phyloP scores from a whole-genome alignment of 2,888 invertebrate genomes.

The Calephelis perditalis region DNA sequence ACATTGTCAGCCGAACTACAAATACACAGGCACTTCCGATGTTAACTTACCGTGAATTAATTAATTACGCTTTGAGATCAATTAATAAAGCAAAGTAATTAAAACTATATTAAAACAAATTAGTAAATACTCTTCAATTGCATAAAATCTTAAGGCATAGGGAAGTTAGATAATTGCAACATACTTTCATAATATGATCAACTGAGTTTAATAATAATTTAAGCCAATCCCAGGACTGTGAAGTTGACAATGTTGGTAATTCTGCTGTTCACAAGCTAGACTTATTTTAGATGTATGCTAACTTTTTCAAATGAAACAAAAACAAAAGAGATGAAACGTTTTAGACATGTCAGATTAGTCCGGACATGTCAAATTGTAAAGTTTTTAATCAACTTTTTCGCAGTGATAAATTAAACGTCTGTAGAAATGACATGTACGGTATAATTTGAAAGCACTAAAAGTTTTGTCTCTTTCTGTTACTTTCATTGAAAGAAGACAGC shows the following conservation, averaged over 20 bases:
- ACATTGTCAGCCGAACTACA: conserved; percentile 45
- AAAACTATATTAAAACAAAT: conserved; percentile 27
- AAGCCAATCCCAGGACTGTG: neutral
- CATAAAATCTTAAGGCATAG: conserved; percentile 7
- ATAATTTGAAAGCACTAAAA: too few species aligned
- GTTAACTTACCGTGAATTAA: conserved; percentile 32
- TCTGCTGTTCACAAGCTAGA: too few species aligned
- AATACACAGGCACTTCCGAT: conserved; percentile 64
- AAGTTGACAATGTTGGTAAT: neutral
- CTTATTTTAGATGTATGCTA: too few species aligned
- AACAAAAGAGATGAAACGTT: too few species aligned
- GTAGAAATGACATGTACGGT: too few species aligned
- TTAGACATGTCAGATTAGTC: too few species aligned
- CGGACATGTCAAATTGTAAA: too few species aligned
- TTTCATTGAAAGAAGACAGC: too few species aligned
- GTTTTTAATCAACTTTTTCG: too few species aligned
- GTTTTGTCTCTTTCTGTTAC: too few species aligned
- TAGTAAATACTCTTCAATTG: neutral
- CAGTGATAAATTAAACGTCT: too few species aligned
- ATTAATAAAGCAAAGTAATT: conserved; percentile 29
- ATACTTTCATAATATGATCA: neutral
- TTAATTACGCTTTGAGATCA: conserved; percentile 47
- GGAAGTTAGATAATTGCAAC: neutral
- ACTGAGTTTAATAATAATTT: neutral
- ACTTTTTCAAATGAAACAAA: too few species aligned